Base-by-base conservation (phyloP, 1,140 invertebrate species). In the Bombus confusus region DNA sequence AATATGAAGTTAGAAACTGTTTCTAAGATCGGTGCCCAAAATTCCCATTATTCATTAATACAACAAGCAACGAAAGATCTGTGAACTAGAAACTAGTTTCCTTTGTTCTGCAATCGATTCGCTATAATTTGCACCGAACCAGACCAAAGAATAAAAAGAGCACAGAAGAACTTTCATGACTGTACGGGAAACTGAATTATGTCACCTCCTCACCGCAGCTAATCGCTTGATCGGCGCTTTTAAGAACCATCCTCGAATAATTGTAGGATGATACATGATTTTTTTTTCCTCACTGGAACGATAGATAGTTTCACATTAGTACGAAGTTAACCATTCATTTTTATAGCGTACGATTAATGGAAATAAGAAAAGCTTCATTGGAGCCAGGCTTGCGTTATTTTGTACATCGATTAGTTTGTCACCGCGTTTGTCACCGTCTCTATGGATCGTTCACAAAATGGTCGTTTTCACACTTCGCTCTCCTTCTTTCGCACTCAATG, bases 201-300 rank as follows among this genome's bases (percentile, higher is more conserved):
- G 6, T 41, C 74, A 77, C 74, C 37, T 64, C 5, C 69, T 83
- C 81, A 83, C 81, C 64, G 64, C 81, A 69, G 74, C 74, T 83
- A 83, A 83, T 83, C 81, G 74, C 81, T 83, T 83, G 73, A 83
- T 68, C 62, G 81, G 68, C 47, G 81, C 81, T 83, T 77, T 28
- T 31, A 25, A 39, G 47, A 39, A 73, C 8, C 28, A 81, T n/a
- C 28, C 47, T 59, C 69, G 34, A 34, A 62, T 25, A 52, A 8
- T 8, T 9, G 13, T 41, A 3, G 2, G 25, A 47, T 15, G 47
- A 13, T 41, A 39, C 68, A 28, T 39, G 13, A 34, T 2, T 47
- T 18, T 43, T 5, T 69, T 47, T 52, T 9, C 22, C 15, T 22
- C 39, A 69, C 47, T 15, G 34, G 28, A 66, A 47, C 41, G 3